phyloP scores from a whole-genome alignment of 2,113 vertebrate species.

The Seriola aureovittata region DNA sequence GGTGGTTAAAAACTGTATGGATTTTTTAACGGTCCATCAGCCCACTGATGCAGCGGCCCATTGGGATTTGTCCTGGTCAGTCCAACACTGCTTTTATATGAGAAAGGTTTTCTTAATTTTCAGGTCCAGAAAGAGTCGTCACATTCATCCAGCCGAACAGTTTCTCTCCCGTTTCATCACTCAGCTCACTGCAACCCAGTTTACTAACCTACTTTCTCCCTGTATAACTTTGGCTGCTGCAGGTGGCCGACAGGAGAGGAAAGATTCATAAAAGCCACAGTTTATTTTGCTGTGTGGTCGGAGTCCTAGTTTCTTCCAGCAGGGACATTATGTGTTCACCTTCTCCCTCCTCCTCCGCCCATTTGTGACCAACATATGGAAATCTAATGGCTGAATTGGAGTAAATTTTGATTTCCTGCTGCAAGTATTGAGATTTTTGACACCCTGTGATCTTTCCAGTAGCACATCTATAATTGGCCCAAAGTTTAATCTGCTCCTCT shows the following conservation, averaged over 20 bases:
- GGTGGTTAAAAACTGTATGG: too few species aligned
- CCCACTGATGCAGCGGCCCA: too few species aligned
- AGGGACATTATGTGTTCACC: background rate
- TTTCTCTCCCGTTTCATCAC: slow-evolving; percentile 10
- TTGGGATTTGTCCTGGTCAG: too few species aligned
- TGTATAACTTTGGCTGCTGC: background rate
- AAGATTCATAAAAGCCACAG: background rate
- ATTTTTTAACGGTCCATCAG: too few species aligned
- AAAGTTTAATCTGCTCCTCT: background rate
- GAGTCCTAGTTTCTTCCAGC: background rate
- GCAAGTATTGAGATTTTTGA: background rate
- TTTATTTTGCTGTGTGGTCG: background rate
- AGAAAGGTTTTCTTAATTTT: background rate
- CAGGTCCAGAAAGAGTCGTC: background rate
- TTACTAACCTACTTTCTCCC: slow-evolving; percentile 45
- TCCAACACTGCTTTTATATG: background rate
- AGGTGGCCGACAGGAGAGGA: background rate
- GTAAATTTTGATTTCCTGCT: background rate
- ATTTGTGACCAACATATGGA: accelerated
- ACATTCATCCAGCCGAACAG: background rate
- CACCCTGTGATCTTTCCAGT: background rate
- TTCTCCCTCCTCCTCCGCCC: background rate
- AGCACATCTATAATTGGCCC: too few species aligned
- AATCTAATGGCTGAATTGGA: background rate
- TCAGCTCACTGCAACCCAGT: slow-evolving; percentile 23